phyloP scores from a whole-genome alignment of 2,888 invertebrate genomes.

The Parochlus steinenii region DNA sequence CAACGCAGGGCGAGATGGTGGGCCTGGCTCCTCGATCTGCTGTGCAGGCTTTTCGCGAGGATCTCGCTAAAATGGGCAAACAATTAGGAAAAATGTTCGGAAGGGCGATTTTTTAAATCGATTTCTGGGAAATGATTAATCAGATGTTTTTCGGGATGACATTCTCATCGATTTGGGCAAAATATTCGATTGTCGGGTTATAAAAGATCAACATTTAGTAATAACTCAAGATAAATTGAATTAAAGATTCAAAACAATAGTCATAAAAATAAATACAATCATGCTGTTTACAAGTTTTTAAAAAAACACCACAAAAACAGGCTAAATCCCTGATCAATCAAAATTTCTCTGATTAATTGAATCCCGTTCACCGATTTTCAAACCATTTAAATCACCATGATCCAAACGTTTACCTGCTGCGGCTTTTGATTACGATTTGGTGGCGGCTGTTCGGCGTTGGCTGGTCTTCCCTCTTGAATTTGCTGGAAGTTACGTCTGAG shows the following conservation, averaged over 20 bases:
- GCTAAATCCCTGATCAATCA: too few species aligned
- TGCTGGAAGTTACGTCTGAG: constrained; percentile 94
- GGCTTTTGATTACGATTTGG: constrained; percentile 38
- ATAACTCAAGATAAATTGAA: too few species aligned
- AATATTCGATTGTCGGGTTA: too few species aligned
- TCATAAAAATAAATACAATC: too few species aligned
- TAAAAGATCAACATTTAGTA: too few species aligned
- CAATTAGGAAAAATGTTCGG: too few species aligned
- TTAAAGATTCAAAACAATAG: constrained; percentile 12
- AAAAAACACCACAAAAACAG: too few species aligned
- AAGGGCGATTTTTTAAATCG: too few species aligned
- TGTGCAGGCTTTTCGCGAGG: constrained; percentile 29
- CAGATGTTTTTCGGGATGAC: too few species aligned
- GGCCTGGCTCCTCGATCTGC: constrained; percentile 61
- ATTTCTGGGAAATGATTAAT: too few species aligned
- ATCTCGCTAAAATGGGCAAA: constrained; percentile 20
- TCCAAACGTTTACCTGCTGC: constrained; percentile 21
- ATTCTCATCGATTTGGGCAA: too few species aligned
- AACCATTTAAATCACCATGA: constrained; percentile 22
- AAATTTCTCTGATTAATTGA: not conserved
- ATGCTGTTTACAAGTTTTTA: too few species aligned
- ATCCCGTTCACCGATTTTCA: constrained; percentile 21
- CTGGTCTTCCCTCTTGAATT: constrained; percentile 67
- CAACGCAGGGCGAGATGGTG: constrained; percentile 74
- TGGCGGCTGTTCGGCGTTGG: constrained; percentile 41